These are phyloP conservation scores for Trissolcus brochymenae DNA, from an alignment of 2,888 invertebrate species.

Conservation along the genomic window DNA sequence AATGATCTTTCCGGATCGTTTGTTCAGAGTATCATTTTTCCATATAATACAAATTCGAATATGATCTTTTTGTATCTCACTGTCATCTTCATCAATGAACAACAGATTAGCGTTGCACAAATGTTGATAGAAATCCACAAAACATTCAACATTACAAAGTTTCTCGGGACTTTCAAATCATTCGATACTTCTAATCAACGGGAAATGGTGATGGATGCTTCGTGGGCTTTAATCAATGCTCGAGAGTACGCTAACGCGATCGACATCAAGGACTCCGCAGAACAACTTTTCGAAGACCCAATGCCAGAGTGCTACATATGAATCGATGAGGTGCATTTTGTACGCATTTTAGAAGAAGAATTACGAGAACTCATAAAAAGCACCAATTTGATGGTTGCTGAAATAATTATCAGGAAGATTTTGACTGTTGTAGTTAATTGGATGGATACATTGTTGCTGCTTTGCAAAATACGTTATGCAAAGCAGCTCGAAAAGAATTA, in stretches of 20 bases:
- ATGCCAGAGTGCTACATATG: constrained; percentile 20
- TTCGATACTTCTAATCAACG: constrained; percentile 49
- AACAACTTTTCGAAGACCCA: constrained; percentile 14
- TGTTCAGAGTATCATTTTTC: constrained; percentile 12
- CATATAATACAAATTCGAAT: constrained; percentile 15
- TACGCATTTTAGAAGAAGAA: background rate
- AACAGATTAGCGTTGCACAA: constrained; percentile 57
- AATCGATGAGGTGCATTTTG: constrained; percentile 32
- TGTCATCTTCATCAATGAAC: constrained; percentile 37
- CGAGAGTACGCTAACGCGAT: constrained; percentile 43
- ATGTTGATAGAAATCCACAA: constrained; percentile 57
- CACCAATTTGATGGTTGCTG: background rate
- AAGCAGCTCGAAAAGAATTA: background rate
- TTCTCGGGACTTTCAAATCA: constrained; percentile 54
- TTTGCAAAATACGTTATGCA: background rate
- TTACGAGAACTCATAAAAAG: background rate
- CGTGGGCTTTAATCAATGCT: constrained; percentile 52
- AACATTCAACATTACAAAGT: constrained; percentile 50
- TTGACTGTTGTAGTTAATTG: background rate
- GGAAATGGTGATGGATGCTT: constrained; percentile 57
- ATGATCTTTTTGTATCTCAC: constrained; percentile 55
- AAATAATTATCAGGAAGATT: background rate
- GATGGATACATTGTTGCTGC: background rate
- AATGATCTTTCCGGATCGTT: constrained; percentile 57
- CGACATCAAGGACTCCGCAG: constrained; percentile 53